These are phyloP conservation scores for Galerucella pusilla DNA, from an alignment of 2,888 invertebrate species.

Conservation along the genomic window DNA sequence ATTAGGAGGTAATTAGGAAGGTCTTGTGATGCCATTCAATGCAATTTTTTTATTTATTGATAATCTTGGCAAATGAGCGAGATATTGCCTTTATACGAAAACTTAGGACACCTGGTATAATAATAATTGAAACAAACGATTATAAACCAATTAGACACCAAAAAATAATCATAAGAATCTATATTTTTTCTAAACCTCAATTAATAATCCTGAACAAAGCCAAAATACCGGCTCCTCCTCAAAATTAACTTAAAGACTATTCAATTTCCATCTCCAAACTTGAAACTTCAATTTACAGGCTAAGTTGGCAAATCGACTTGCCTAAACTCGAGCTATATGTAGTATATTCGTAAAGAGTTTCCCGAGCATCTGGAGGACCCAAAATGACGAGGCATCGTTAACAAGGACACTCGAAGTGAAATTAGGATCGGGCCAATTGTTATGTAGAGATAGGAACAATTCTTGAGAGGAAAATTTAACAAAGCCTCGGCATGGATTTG, in stretches of 20 bases:
- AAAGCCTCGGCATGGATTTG: no score
- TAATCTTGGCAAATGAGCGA: no score
- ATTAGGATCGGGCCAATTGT: constrained; percentile 1
- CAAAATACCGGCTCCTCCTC: background rate
- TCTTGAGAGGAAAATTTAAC: no score
- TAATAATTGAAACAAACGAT: no score
- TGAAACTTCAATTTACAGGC: constrained; percentile 22
- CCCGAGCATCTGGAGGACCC: background rate
- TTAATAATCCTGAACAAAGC: background rate
- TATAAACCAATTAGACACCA: no score
- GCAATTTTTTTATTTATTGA: no score
- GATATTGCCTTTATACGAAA: no score
- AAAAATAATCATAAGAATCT: no score
- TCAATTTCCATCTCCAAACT: constrained; percentile 28
- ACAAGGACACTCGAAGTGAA: background rate
- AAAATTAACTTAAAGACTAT: constrained; percentile 29
- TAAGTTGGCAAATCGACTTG: constrained; percentile 12
- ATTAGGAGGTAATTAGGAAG: no score
- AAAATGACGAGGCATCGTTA: constrained; percentile 4
- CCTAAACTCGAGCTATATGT: background rate
- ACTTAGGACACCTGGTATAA: no score
- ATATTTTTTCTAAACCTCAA: no score
- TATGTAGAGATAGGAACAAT: background rate
- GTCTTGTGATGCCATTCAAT: no score
- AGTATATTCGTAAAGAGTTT: background rate